Evolutionary conservation across 2,113 vertebrate genomes (phyloP).

Genomic region (Bufo gargarizans): DNA sequence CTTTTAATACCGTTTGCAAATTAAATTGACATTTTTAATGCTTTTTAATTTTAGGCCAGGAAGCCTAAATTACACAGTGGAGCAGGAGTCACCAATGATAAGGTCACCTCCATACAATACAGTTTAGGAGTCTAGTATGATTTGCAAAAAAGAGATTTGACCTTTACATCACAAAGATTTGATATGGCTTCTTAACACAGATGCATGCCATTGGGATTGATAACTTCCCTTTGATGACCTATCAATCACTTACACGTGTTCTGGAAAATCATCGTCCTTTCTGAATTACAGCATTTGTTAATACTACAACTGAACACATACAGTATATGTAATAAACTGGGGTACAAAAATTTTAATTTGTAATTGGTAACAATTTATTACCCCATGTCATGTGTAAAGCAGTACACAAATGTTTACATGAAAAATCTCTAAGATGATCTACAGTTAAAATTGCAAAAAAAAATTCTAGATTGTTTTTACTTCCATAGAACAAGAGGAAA

Average conservation of each 20-base stretch:
- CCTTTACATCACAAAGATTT: neutral
- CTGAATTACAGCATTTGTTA: neutral
- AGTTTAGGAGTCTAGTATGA: neutral
- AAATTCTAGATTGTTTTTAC: no score
- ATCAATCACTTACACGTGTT: neutral
- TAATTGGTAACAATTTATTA: no score
- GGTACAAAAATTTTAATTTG: no score
- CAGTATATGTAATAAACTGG: neutral
- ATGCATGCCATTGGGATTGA: neutral
- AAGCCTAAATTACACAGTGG: conserved; percentile 25
- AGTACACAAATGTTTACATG: no score
- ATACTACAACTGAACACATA: neutral
- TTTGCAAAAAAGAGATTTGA: neutral
- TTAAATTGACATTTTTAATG: conserved; percentile 50
- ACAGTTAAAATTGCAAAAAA: no score
- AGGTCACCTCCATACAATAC: neutral
- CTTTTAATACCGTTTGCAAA: conserved; percentile 45
- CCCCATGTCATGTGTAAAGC: no score
- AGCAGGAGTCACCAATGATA: conserved; percentile 12
- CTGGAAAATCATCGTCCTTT: neutral
- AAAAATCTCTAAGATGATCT: no score
- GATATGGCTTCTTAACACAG: neutral
- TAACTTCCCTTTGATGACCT: neutral
- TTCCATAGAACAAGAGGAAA: no score
- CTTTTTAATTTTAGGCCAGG: conserved; percentile 46